Evolutionary conservation across 2,113 vertebrate species (phyloP).

Genomic region (Excalfactoria chinensis): DNA sequence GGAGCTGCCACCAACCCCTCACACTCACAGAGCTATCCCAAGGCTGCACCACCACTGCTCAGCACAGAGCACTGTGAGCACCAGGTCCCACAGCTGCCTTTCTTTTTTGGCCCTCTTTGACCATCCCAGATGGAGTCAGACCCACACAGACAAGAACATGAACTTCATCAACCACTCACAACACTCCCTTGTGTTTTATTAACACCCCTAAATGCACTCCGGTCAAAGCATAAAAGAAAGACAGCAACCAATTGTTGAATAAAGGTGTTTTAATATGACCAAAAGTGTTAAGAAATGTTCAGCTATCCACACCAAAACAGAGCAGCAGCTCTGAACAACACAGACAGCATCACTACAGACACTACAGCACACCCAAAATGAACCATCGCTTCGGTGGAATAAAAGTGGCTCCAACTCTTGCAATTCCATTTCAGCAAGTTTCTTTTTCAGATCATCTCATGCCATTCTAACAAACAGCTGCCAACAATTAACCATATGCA

Average conservation of each 20-base stretch:
- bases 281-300: not conserved
- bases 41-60: not conserved
- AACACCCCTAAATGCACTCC: not conserved
- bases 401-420: not conserved
- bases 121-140: not conserved
- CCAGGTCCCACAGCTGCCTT: too few relatives aligned
- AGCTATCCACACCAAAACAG: not conserved
- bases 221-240: not conserved
- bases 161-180: not conserved
- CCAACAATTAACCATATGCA: not conserved
- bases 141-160: not conserved
- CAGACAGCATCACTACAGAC: not conserved
- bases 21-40: too few relatives aligned
- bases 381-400: not conserved
- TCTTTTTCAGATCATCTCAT: not conserved
- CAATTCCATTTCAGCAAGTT: rapidly evolving
- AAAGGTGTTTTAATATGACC: not conserved
- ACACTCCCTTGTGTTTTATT: not conserved
- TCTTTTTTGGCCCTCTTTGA: not conserved
- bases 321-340: not conserved
- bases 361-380: not conserved
- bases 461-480: rapidly evolving
- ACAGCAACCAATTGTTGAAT: not conserved
- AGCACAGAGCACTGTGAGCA: not conserved
- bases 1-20: not conserved